Evolutionary conservation across 1,140 invertebrate species (phyloP).

Genomic region (Conus betulinus): DNA sequence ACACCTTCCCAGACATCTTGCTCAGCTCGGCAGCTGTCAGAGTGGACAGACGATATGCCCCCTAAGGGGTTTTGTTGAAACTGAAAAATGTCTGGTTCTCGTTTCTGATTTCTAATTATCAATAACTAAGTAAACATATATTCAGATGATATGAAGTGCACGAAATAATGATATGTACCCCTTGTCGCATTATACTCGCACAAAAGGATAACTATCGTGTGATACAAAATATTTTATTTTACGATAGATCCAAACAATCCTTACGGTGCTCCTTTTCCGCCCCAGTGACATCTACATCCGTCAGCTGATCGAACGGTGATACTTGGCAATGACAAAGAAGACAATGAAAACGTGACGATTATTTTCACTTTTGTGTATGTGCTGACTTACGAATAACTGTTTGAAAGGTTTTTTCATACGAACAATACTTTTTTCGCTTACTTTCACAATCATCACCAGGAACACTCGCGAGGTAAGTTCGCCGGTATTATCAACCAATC

Average conservation of each 20-base stretch:
- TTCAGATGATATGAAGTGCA: background rate
- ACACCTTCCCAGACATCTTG: conserved; percentile 76
- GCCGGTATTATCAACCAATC: conserved; percentile 66
- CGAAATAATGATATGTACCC: background rate
- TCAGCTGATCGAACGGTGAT: conserved; percentile 71
- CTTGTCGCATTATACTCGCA: background rate
- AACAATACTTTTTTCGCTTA: conserved; percentile 25
- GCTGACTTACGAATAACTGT: background rate
- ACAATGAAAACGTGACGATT: conserved; percentile 19
- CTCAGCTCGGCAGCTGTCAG: conserved; percentile 54
- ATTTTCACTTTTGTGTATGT: conserved; percentile 20
- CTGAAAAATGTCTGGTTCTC: conserved; percentile 37
- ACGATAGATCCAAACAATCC: conserved; percentile 32
- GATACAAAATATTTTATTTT: background rate
- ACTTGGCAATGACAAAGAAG: conserved; percentile 52
- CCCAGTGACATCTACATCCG: conserved; percentile 68
- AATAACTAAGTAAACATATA: background rate
- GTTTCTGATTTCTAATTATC: background rate
- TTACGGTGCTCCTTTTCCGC: conserved; percentile 51
- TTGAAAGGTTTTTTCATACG: background rate
- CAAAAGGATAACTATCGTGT: background rate
- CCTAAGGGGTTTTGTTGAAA: conserved; percentile 14
- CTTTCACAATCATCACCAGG: background rate
- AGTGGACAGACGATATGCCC: conserved; percentile 42
- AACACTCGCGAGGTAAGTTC: conserved; percentile 33